Evolutionary conservation across 2,888 invertebrate genomes (phyloP), one percentile per base, ranked within the genome.

Genomic region (Eupeodes luniger): DNA sequence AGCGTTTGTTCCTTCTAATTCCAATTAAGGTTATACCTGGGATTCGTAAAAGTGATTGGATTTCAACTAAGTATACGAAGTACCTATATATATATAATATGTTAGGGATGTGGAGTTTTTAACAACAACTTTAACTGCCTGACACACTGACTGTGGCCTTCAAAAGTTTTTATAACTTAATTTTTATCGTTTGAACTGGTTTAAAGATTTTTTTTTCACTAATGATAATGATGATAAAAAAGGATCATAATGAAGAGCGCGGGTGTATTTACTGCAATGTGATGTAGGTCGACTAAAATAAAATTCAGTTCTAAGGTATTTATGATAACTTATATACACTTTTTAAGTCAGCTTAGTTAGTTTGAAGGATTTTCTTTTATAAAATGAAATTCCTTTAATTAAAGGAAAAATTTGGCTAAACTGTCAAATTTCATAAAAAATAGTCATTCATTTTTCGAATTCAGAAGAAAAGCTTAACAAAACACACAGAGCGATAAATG

Each of bases 71-170:
- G n/a, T 51, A 59, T 47, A 10, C 4, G 40, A 5, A 10, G 1
- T 3, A 27, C 27, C 27, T 27, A 27, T 27, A 27, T 27, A 27
- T 27, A 27, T 27, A 27, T 27, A 27, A 27, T 27, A 27, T 27
- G 27, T 11, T 49, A 47, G 57, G 53, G 59, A 70, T 49, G 70
- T 72, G 75, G 47, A 78, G 74, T 59, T 66, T 19, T 2, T 53
- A 51, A 12, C n/a, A 61, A 61, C 36, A 62, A 66, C 14, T 53
- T 64, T 59, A 67, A 79, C 61, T 61, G 61, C 61, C 84, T 87
- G 87, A 87, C 87, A 87, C 77, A 87, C 80, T 87, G 87, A 87
- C 87, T 87, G 85, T 88, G 88, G 84, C 84, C 88, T 84, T 88
- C 88, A 85, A 75, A 27, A 77, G 59, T 14, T 36, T 86, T 84